These are phyloP conservation scores for Thryonomys swinderianus DNA, from an alignment of 2,113 vertebrate genomes.

Conservation along the genomic window DNA sequence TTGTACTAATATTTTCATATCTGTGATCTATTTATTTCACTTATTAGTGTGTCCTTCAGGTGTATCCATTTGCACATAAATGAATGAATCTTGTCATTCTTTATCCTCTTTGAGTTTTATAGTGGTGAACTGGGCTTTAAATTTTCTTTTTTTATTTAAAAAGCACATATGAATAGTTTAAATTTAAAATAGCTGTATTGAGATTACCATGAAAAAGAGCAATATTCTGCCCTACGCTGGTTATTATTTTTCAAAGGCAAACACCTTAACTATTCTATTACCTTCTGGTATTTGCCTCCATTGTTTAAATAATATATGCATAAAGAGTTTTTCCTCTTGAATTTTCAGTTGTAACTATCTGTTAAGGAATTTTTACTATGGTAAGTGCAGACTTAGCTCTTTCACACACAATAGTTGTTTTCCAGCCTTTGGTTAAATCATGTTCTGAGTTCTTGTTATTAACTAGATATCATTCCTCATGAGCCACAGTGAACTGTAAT, in stretches of 20 bases:
- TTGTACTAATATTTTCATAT: no score
- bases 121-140: background rate
- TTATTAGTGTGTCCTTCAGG: no score
- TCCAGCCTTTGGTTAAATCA: background rate
- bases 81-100: no score
- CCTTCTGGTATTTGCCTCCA: background rate
- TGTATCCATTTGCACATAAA: no score
- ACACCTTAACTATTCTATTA: background rate
- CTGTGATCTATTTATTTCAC: no score
- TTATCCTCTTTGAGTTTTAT: slow-evolving; percentile 17
- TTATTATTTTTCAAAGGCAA: background rate
- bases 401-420: background rate
- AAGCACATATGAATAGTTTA: background rate
- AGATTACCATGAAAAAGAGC: background rate
- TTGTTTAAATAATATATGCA: background rate
- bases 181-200: background rate
- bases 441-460: background rate
- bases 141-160: slow-evolving; percentile 3
- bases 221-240: background rate
- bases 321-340: background rate
- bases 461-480: background rate
- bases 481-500: background rate
- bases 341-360: background rate
- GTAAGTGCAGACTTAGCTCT: background rate
- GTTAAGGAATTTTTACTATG: background rate